phyloP scores from a whole-genome alignment of 2,797 vertebrate genomes.

The Coluber constrictor region DNA sequence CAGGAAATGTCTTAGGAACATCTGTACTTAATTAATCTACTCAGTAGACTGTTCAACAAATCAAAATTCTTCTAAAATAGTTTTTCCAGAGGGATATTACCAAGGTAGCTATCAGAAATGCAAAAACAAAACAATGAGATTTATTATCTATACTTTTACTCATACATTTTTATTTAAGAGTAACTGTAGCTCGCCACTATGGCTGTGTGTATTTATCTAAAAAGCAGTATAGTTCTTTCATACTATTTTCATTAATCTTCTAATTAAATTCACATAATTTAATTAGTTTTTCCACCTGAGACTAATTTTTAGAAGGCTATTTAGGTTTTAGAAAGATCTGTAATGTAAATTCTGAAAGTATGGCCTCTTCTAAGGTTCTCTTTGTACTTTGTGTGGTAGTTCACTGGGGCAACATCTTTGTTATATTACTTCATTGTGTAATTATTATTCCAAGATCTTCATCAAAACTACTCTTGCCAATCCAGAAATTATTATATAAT shows the following conservation, averaged over 20 bases:
- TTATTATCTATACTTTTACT: conserved; percentile 1
- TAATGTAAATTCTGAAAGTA: conserved; percentile 4
- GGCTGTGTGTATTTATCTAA: not conserved
- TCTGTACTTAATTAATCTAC: not conserved
- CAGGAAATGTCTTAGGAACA: not conserved
- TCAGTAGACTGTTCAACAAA: not conserved
- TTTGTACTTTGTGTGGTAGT: not conserved
- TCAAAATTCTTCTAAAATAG: not conserved
- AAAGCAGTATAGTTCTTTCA: conserved; percentile 8
- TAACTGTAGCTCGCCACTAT: not conserved
- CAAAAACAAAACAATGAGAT: not conserved
- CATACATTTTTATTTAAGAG: not conserved
- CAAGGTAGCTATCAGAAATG: not conserved
- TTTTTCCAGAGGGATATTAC: not conserved
- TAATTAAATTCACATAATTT: conserved; percentile 38
- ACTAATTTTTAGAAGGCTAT: conserved; percentile 45
- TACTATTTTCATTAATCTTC: conserved; percentile 30
- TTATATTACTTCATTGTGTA: not conserved
- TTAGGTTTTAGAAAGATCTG: not conserved
- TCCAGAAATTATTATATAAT: not conserved
- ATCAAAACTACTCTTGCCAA: not conserved
- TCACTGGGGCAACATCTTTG: not conserved
- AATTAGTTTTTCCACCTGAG: conserved; percentile 40
- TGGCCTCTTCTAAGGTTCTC: not conserved
- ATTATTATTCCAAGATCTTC: not conserved